Conservation (phyloP, 2,797 vertebrate species). For the Pseudochirops corinnae region DNA sequence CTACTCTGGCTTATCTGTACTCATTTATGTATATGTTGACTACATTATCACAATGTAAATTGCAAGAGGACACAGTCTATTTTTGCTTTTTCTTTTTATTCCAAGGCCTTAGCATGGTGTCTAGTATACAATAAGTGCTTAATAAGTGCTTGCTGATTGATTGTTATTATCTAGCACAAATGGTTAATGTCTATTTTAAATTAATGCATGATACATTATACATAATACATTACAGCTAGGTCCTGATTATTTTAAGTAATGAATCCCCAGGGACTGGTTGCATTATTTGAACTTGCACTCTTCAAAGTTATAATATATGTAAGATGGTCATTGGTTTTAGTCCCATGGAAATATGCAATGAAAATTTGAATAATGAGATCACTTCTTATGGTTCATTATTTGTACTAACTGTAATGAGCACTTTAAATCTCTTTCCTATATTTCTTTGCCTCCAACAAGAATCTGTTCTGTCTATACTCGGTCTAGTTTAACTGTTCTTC, state of each 20-base stretch:
- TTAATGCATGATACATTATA: background rate
- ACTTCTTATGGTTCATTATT: background rate
- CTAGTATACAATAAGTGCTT: background rate
- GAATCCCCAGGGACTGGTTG: background rate
- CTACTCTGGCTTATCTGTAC: background rate
- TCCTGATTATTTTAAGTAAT: background rate
- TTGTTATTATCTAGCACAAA: background rate
- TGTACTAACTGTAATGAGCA: background rate
- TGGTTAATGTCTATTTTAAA: background rate
- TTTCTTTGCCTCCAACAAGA: background rate
- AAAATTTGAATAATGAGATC: background rate
- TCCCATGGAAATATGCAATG: background rate
- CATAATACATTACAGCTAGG: background rate
- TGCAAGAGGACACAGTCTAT: background rate
- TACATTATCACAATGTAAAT: background rate
- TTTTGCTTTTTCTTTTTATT: background rate
- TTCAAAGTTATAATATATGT: background rate
- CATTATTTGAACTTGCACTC: background rate
- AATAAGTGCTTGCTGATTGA: background rate
- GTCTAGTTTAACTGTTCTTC: background rate
- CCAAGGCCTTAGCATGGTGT: background rate
- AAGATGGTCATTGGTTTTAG: background rate
- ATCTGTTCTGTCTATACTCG: background rate
- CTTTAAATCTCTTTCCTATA: background rate
- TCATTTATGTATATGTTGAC: background rate